These are phyloP conservation scores for Nansenia antarctica DNA, from an alignment of 2,113 vertebrate genomes.

Conservation along the genomic window DNA sequence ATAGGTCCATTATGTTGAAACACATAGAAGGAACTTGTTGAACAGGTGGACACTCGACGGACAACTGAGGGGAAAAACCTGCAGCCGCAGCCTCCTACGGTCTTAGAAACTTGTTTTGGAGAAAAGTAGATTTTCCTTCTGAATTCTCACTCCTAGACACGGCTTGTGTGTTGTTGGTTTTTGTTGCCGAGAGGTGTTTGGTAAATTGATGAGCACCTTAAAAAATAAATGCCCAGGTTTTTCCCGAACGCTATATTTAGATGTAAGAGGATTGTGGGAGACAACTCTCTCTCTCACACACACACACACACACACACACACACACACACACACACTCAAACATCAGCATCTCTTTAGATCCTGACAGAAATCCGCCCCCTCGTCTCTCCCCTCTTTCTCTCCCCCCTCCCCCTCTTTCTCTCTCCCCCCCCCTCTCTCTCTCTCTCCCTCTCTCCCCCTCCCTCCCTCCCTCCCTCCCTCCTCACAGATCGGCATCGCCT, in stretches of 20 bases:
- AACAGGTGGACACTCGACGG: too few relatives aligned
- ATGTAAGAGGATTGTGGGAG: not conserved
- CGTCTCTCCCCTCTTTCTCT: not conserved
- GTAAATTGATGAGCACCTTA: not conserved
- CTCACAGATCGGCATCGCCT: conserved; percentile 87
- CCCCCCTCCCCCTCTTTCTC: not conserved
- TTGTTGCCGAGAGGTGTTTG: not conserved
- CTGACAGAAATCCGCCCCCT: not conserved
- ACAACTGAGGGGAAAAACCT: too few relatives aligned
- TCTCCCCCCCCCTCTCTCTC: not conserved
- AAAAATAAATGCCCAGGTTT: not conserved
- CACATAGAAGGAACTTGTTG: too few relatives aligned
- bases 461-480: not conserved
- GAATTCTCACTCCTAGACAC: too few relatives aligned
- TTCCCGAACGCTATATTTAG: not conserved
- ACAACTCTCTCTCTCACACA: too few relatives aligned
- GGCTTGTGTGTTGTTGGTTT: too few relatives aligned
- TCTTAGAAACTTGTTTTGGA: too few relatives aligned
- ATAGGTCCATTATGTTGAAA: too few relatives aligned
- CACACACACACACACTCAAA: not conserved
- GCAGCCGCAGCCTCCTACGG: too few relatives aligned
- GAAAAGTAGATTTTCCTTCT: too few relatives aligned
- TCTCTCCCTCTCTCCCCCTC: not conserved
- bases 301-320: too few relatives aligned
- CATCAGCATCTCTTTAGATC: not conserved